phyloP scores from a whole-genome alignment of 1,140 invertebrate genomes.

The Myzus persicae region DNA sequence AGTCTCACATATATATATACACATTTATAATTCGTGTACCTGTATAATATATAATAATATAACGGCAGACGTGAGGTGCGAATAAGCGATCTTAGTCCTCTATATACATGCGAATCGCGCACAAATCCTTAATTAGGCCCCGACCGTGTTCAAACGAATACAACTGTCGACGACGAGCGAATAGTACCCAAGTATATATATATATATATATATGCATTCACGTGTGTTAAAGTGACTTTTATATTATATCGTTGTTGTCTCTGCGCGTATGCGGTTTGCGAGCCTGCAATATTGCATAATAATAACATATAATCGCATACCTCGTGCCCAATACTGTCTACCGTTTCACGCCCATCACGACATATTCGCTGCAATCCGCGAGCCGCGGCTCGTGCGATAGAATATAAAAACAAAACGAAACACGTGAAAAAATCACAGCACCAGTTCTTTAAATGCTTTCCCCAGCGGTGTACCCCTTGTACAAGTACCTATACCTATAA shows the following conservation, averaged over 20 bases:
- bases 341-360: slow-evolving; percentile 56
- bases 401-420: neutral
- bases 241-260: slow-evolving; percentile 22
- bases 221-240: neutral
- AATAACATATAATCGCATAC: neutral
- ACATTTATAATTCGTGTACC: neutral
- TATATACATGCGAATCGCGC: neutral
- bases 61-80: neutral
- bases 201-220: neutral
- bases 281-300: slow-evolving; percentile 27
- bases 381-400: neutral
- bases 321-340: slow-evolving; percentile 32
- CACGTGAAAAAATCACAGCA: neutral
- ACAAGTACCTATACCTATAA: neutral
- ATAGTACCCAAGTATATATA: neutral
- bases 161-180: neutral
- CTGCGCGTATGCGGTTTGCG: neutral
- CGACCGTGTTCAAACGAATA: neutral
- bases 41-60: neutral
- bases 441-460: neutral
- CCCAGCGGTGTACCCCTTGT: neutral
- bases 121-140: slow-evolving; percentile 10
- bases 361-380: slow-evolving; percentile 25
- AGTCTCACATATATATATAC: neutral
- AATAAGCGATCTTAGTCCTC: neutral